A percentile compares a stretch with the other conserved stretches of the same genome.
Conservation (phyloP, 2,888 invertebrate genomes). For the Diadromus collaris region DNA sequence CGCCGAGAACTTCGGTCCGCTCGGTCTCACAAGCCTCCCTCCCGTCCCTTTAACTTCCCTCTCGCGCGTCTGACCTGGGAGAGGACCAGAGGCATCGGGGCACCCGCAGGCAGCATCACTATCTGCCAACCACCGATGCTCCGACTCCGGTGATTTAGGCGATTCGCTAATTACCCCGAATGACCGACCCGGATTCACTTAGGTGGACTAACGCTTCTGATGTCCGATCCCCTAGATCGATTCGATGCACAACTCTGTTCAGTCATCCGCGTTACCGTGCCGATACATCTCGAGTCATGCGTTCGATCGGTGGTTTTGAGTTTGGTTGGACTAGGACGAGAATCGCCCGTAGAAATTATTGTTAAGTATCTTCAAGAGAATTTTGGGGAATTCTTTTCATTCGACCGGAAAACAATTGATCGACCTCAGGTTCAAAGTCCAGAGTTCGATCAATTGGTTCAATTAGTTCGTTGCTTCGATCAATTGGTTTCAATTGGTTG, state of each 20-base stretch:
- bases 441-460: too few relatives aligned
- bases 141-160: constrained; percentile 74
- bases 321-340: neutral
- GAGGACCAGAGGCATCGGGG: constrained; percentile 67
- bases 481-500: too few relatives aligned
- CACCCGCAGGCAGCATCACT: constrained; percentile 73
- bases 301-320: neutral
- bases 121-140: constrained; percentile 72
- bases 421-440: too few relatives aligned
- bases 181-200: constrained; percentile 73
- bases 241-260: constrained; percentile 19
- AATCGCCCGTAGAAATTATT: neutral
- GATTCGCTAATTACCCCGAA: constrained; percentile 76
- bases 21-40: constrained; percentile 42
- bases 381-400: constrained; percentile 26
- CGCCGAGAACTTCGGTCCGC: constrained; percentile 45
- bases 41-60: constrained; percentile 32
- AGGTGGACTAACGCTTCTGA: constrained; percentile 59
- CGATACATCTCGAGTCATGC: constrained; percentile 19
- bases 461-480: too few relatives aligned
- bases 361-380: neutral
- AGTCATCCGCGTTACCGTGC: constrained; percentile 20
- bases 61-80: constrained; percentile 55
- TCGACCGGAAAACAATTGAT: constrained; percentile 30
- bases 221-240: constrained; percentile 33